Evolutionary conservation across 2,888 invertebrate species (phyloP).

Genomic region (Rhagophthalmus giganteus): DNA sequence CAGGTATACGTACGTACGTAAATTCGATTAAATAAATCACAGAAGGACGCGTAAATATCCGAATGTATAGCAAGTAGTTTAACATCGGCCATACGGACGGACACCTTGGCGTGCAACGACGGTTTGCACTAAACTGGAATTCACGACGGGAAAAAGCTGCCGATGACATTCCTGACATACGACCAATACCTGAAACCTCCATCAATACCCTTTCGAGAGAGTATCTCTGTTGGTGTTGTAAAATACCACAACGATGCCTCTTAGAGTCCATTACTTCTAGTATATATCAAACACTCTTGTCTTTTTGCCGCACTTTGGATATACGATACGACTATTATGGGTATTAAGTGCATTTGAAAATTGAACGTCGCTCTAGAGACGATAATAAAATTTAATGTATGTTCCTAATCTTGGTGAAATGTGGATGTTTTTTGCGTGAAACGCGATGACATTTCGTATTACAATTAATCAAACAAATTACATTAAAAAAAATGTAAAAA

Average conservation of each 20-base stretch:
- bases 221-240: constrained; percentile 35
- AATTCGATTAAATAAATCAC: no score
- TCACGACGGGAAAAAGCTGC: constrained; percentile 6
- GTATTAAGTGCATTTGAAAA: constrained; percentile 22
- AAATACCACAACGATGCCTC: constrained; percentile 42
- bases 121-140: constrained; percentile 7
- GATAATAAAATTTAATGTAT: constrained; percentile 22
- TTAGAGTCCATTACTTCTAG: constrained; percentile 41
- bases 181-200: constrained; percentile 19
- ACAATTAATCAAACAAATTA: no score
- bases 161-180: constrained; percentile 23
- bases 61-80: no score
- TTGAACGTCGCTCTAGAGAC: constrained; percentile 3
- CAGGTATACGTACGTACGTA: no score
- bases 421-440: no score
- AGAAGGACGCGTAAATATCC: no score
- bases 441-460: no score
- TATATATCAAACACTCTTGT: constrained; percentile 30
- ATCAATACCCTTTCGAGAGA: constrained; percentile 16
- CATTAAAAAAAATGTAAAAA: no score
- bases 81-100: no score
- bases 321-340: constrained; percentile 18
- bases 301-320: constrained; percentile 21
- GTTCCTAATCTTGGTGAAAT: no score
- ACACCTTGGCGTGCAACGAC: constrained; percentile 3